A percentile compares a stretch with the other conserved stretches of the same genome.
Evolutionary conservation across 2,888 invertebrate genomes (phyloP).

Genomic region (Eulithis prunata): DNA sequence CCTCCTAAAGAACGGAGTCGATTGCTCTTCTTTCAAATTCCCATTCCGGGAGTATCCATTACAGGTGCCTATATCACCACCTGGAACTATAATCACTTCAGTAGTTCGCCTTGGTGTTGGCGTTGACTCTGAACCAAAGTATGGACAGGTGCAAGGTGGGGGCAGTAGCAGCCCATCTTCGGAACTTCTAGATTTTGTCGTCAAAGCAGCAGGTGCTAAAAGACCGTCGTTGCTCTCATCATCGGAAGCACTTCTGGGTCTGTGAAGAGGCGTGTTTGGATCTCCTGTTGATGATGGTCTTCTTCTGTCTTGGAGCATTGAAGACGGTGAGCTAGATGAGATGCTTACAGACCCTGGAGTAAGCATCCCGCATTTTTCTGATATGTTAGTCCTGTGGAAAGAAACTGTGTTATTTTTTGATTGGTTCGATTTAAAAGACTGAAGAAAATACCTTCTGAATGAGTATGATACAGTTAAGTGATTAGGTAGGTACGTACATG

Average conservation of each 20-base stretch:
- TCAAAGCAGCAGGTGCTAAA: constrained; percentile 67
- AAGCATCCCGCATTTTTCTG: constrained; percentile 75
- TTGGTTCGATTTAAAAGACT: neutral
- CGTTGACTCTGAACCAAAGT: constrained; percentile 88
- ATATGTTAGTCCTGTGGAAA: constrained; percentile 67
- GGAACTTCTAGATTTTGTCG: constrained; percentile 75
- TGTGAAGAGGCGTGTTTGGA: constrained; percentile 63
- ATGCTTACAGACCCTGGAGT: constrained; percentile 77
- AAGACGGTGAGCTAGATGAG: constrained; percentile 78
- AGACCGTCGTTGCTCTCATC: constrained; percentile 74
- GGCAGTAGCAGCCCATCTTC: constrained; percentile 85
- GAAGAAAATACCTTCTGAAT: neutral
- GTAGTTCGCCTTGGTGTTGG: constrained; percentile 80
- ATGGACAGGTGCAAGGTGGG: constrained; percentile 92
- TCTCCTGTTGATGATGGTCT: constrained; percentile 72
- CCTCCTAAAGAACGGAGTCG: constrained; percentile 79
- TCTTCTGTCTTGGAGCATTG: constrained; percentile 74
- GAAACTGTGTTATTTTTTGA: constrained; percentile 4
- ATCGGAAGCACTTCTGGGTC: constrained; percentile 76
- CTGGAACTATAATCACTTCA: constrained; percentile 81
- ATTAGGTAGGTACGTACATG: too few species aligned
- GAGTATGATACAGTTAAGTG: neutral
- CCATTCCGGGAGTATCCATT: constrained; percentile 71
- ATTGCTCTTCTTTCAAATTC: constrained; percentile 68
- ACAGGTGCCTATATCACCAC: constrained; percentile 78